These are phyloP conservation scores for Ceramica pisi DNA, from an alignment of 2,888 invertebrate genomes.

Conservation along the genomic window DNA sequence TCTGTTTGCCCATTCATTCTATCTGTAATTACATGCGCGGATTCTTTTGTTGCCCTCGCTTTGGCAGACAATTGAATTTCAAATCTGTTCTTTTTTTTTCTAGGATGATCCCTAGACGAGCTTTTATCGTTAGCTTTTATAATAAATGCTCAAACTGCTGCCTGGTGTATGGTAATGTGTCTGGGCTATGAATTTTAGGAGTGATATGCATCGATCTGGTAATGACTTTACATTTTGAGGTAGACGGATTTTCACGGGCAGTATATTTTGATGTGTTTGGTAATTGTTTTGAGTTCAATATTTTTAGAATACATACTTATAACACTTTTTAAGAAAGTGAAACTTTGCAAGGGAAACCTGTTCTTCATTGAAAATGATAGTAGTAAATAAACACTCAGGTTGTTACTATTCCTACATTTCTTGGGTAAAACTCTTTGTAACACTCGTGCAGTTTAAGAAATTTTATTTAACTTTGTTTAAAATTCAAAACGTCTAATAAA, in stretches of 20 bases:
- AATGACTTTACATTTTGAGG: slow-evolving; percentile 33
- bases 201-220: slow-evolving; percentile 42
- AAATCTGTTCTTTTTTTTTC: slow-evolving; percentile 74
- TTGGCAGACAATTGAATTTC: slow-evolving; percentile 82
- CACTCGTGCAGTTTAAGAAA: not conserved
- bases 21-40: slow-evolving; percentile 81
- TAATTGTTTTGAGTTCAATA: not conserved
- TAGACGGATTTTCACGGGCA: slow-evolving; percentile 13
- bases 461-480: not conserved
- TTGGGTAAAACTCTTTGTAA: not conserved
- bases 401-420: not conserved
- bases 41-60: slow-evolving; percentile 79
- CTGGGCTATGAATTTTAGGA: slow-evolving; percentile 65
- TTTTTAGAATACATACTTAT: too few species aligned
- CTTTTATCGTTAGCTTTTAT: slow-evolving; percentile 68
- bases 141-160: slow-evolving; percentile 55
- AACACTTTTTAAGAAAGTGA: not conserved
- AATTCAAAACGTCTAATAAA: slow-evolving; percentile 5
- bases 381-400: not conserved
- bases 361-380: not conserved
- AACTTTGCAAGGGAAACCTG: not conserved
- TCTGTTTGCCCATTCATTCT: slow-evolving; percentile 75
- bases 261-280: not conserved
- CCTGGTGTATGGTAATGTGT: slow-evolving; percentile 68
- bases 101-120: slow-evolving; percentile 70